Conservation (phyloP, 2,113 vertebrate species). For the Pelodiscus sinensis region DNA sequence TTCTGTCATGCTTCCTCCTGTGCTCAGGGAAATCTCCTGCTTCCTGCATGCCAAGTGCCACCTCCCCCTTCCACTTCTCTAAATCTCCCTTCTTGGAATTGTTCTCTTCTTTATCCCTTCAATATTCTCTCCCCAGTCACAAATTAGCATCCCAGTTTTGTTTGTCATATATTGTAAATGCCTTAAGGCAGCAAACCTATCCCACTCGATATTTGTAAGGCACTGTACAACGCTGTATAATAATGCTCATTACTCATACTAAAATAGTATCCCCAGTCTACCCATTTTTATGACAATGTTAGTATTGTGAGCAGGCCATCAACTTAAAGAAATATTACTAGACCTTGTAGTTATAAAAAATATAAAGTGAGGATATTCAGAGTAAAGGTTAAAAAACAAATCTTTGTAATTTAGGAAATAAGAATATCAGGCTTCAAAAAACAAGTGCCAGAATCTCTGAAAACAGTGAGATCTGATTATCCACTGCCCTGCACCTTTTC, state of each 20-base stretch:
- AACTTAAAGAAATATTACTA: background rate
- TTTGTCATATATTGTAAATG: background rate
- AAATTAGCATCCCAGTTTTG: background rate
- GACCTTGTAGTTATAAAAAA: background rate
- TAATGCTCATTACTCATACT: background rate
- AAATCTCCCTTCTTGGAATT: background rate
- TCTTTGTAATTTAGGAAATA: background rate
- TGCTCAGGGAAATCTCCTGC: background rate
- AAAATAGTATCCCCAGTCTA: background rate
- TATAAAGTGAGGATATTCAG: background rate
- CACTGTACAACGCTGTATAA: background rate
- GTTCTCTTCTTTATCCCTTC: background rate
- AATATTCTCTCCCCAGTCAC: background rate
- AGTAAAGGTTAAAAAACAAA: background rate
- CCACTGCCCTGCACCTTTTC: background rate
- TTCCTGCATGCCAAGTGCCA: background rate
- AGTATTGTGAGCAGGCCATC: background rate
- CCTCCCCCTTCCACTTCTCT: background rate
- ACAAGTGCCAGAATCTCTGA: background rate
- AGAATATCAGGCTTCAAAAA: background rate
- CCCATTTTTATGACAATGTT: background rate
- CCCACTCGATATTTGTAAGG: background rate
- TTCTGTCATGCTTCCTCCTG: background rate
- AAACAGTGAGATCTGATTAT: background rate
- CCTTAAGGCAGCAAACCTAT: background rate